These are phyloP conservation scores for Graphium colonna DNA, from an alignment of 2,888 invertebrate species.

Conservation along the genomic window DNA sequence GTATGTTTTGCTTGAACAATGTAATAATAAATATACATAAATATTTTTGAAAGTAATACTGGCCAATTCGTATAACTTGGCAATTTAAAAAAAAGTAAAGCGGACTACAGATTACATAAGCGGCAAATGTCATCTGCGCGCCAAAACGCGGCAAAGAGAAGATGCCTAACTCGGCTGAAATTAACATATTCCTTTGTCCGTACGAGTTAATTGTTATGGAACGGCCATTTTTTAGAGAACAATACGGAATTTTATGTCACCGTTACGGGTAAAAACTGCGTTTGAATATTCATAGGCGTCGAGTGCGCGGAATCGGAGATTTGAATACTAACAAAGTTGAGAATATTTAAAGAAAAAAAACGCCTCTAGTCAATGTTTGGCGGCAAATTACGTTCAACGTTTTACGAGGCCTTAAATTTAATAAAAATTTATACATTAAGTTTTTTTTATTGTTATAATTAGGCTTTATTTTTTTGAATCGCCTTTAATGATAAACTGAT, in stretches of 20 bases:
- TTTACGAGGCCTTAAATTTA: not conserved
- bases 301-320: constrained; percentile 17
- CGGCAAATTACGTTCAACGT: constrained; percentile 1
- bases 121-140: constrained; percentile 15
- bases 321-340: constrained; percentile 14
- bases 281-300: constrained; percentile 57
- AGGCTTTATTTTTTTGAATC: not conserved
- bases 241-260: constrained; percentile 69
- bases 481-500: not conserved
- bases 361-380: not conserved
- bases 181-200: constrained; percentile 65
- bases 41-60: too few relatives aligned
- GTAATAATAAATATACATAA: too few relatives aligned
- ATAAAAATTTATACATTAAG: not conserved
- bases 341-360: constrained; percentile 8
- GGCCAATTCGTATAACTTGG: too few relatives aligned
- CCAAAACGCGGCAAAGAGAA: constrained; percentile 31
- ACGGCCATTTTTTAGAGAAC: constrained; percentile 63
- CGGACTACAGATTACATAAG: constrained; percentile 3
- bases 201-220: constrained; percentile 58
- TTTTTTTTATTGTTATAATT: constrained; percentile 2
- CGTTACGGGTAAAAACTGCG: constrained; percentile 65
- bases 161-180: constrained; percentile 35
- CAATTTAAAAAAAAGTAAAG: not conserved
- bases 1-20: too few relatives aligned